These are phyloP conservation scores for Squalus acanthias DNA, from an alignment of 2,797 vertebrate genomes.

Conservation along the genomic window DNA sequence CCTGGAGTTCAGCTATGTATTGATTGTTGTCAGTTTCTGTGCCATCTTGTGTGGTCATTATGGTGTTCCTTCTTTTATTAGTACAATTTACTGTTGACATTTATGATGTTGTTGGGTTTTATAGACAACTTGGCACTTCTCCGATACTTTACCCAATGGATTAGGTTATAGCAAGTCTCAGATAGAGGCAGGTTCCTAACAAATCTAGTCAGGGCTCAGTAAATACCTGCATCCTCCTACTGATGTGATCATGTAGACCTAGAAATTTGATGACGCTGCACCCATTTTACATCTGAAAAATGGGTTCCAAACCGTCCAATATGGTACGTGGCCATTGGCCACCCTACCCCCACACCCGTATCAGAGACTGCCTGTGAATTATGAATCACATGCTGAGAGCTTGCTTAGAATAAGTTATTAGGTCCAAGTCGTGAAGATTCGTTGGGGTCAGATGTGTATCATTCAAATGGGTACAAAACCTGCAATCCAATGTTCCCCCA, in stretches of 20 bases:
- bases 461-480: neutral
- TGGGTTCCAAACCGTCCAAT: neutral
- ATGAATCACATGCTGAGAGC: neutral
- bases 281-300: neutral
- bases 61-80: neutral
- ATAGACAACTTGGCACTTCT: neutral
- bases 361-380: neutral
- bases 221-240: neutral
- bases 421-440: neutral
- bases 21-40: neutral
- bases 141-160: neutral
- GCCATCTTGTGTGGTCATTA: neutral
- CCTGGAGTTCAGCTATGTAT: conserved; percentile 10
- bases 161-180: neutral
- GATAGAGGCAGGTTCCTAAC: neutral
- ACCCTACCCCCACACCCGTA: neutral
- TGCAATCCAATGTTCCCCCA: neutral
- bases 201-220: neutral
- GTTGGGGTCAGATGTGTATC: neutral
- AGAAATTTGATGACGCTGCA: neutral
- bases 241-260: neutral
- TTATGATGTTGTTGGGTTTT: neutral
- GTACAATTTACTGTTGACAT: neutral
- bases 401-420: neutral
- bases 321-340: neutral